Base-by-base conservation (phyloP, 2,797 vertebrate species). In the Peromyscus melanophrys region DNA sequence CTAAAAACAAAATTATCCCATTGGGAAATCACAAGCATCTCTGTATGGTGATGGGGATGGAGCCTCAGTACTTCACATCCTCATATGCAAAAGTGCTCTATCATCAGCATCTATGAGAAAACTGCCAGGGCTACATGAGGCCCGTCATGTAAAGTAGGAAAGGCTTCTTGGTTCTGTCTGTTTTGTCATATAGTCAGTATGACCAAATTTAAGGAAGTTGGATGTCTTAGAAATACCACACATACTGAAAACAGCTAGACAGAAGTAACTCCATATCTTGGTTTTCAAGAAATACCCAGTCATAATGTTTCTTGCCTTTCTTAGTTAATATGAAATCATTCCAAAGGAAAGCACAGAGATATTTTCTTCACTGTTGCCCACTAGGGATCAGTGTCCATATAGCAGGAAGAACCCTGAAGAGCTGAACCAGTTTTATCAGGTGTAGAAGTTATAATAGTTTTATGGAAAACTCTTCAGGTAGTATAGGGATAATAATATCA, bases 181-280 rank as follows among this genome's bases (percentile, higher is more conserved):
- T 29, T 67, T 92, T 93, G 16, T 31, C 7, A 52, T 85, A 2
- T 23, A 49, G 37, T 61, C 67, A 94, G 91, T 11, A 63, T 55
- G 19, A 76, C 16, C 25, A 94, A 37, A 84, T 76, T 85, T 95
- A 43, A 63, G 59, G 14, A 93, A 91, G 85, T 85, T 85, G 49
- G 92, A 65, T 61, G 5, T 90, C 57, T 43, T 82, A 49, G 23
- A 13, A 52, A 77, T 82, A 57, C 1, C 19, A 7, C 12, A 63
- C 49, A 16, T 43, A 17, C 46, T 78, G 27, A 92, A 34, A 97
- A 80, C 49, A 87, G 63, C 21, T 82, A 55, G 25, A 92, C 2
- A 49, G 5, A 40, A 81, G 0, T 92, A 10, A 76, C 9, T 29
- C n/a, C 43, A 55, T 90, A 43, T 83, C 3, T 14, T 27, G 9